These are phyloP conservation scores for Crepidodera aurea DNA, from an alignment of 2,888 invertebrate species.

Conservation along the genomic window DNA sequence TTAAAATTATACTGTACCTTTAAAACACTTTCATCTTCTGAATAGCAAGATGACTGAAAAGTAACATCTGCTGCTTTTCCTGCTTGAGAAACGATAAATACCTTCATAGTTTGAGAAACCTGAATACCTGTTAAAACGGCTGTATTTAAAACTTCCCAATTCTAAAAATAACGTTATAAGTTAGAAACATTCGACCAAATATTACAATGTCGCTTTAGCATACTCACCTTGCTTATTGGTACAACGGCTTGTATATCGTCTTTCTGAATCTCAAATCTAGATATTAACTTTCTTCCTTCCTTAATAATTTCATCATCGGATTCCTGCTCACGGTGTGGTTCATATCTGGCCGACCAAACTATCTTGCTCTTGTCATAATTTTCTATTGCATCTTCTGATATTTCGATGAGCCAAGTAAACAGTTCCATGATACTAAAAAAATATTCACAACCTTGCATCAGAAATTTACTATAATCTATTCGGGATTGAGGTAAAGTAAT, in stretches of 20 bases:
- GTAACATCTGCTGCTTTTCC: conserved; percentile 96
- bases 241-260: conserved; percentile 93
- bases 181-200: not conserved
- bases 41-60: conserved; percentile 91
- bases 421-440: conserved; percentile 75
- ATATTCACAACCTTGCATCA: too few relatives aligned
- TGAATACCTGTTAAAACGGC: conserved; percentile 93
- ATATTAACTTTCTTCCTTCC: conserved; percentile 73
- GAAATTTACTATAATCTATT: not conserved
- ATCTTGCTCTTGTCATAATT: conserved; percentile 84
- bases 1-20: conserved; percentile 72
- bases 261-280: conserved; percentile 88
- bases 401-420: conserved; percentile 91
- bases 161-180: conserved; percentile 66
- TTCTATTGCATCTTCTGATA: conserved; percentile 79
- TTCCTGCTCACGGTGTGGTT: conserved; percentile 67
- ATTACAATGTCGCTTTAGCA: not conserved
- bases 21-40: conserved; percentile 93
- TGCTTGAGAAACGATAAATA: conserved; percentile 92
- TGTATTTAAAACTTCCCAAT: conserved; percentile 94
- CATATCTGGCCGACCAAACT: conserved; percentile 85
- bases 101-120: conserved; percentile 94
- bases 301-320: conserved; percentile 50
- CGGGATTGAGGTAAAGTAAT: too few relatives aligned
- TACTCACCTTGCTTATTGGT: conserved; percentile 87